Percentiles rank a stretch among this genome's conserved stretches.
phyloP scores from a whole-genome alignment of 2,797 vertebrate species.

The Leptoclinus maculatus region DNA sequence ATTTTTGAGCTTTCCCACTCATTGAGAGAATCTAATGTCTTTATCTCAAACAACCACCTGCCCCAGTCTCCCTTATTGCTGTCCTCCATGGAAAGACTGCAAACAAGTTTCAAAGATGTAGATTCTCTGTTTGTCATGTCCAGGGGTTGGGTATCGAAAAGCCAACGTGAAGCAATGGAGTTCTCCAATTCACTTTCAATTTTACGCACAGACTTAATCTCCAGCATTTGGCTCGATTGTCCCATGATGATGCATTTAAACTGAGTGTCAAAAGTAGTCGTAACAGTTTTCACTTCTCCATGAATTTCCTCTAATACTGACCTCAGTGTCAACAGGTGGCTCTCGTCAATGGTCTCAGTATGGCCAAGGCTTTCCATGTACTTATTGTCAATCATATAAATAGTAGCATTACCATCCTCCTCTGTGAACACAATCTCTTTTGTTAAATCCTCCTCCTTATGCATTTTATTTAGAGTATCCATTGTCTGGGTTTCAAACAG shows the following conservation, averaged over 20 bases:
- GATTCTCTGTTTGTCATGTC: constrained; percentile 83
- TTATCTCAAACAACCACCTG: constrained; percentile 92
- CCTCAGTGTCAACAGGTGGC: constrained; percentile 85
- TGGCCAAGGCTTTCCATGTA: constrained; percentile 85
- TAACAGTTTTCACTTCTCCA: constrained; percentile 87
- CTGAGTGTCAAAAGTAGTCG: constrained; percentile 90
- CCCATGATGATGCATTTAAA: constrained; percentile 90
- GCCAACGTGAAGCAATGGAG: constrained; percentile 88
- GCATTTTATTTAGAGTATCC: constrained; percentile 87
- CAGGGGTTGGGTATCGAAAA: constrained; percentile 89
- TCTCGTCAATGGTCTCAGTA: constrained; percentile 88
- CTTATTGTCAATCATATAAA: constrained; percentile 90
- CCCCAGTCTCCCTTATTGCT: constrained; percentile 83
- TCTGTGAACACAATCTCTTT: constrained; percentile 74
- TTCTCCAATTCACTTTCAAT: constrained; percentile 89
- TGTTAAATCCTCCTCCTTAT: constrained; percentile 82
- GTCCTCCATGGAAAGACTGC: constrained; percentile 90
- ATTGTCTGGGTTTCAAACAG: constrained; percentile 91
- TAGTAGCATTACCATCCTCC: constrained; percentile 88
- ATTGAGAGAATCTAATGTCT: constrained; percentile 85
- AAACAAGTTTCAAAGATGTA: constrained; percentile 85
- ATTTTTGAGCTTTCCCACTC: constrained; percentile 80
- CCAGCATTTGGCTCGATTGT: constrained; percentile 87
- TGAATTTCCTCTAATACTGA: constrained; percentile 91
- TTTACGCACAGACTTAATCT: constrained; percentile 89